Evolutionary conservation across 2,888 invertebrate genomes (phyloP).

Genomic region (Drosophila prostipennis): DNA sequence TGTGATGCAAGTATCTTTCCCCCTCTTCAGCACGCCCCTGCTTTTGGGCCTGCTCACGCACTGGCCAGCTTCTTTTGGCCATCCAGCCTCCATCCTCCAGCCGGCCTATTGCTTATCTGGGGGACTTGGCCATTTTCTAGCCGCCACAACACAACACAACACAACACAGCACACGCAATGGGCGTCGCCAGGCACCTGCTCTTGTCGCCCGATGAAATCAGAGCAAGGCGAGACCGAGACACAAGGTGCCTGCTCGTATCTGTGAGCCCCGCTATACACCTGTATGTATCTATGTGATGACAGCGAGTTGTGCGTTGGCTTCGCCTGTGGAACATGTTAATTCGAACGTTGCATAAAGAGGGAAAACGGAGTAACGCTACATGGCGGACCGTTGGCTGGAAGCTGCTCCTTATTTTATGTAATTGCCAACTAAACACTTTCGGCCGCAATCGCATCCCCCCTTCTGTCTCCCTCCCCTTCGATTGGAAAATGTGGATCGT

Average conservation of each 20-base stretch:
- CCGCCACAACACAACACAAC: conserved; percentile 51
- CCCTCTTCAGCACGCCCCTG: conserved; percentile 25
- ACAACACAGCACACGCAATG: conserved; percentile 65
- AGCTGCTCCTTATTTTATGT: conserved; percentile 80
- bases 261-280: not conserved
- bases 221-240: conserved; percentile 57
- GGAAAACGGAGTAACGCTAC: conserved; percentile 67
- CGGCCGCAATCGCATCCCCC: conserved; percentile 51
- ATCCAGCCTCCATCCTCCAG: conserved; percentile 16
- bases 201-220: conserved; percentile 69
- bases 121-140: conserved; percentile 58
- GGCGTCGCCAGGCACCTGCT: conserved; percentile 76
- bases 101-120: conserved; percentile 35
- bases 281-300: conserved; percentile 57
- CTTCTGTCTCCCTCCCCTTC: not conserved
- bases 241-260: conserved; percentile 38
- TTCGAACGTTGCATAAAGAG: conserved; percentile 75
- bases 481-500: conserved; percentile 22
- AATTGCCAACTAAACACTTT: conserved; percentile 79
- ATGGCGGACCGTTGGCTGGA: conserved; percentile 61
- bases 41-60: conserved; percentile 41
- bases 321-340: conserved; percentile 76
- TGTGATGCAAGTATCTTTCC: conserved; percentile 16
- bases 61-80: conserved; percentile 21
- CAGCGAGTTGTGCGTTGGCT: conserved; percentile 75